A percentile compares a stretch with the other conserved stretches of the same genome.
These are phyloP conservation scores for Odontomachus brunneus DNA, from an alignment of 1,140 invertebrate genomes.

Conservation along the genomic window DNA sequence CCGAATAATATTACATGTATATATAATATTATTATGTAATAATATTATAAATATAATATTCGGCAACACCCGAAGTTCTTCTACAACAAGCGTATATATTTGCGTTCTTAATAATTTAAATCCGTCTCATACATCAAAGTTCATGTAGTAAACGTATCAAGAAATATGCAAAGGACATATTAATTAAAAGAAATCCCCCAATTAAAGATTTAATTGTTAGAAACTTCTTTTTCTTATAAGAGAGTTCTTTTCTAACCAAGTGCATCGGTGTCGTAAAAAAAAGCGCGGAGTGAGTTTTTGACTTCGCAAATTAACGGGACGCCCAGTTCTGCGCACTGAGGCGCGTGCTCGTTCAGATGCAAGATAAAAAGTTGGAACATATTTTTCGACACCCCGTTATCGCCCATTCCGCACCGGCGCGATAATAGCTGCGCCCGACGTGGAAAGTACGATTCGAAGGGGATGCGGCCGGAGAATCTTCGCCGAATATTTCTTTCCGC, in stretches of 20 bases:
- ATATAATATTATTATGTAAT: no score
- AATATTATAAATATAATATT: no score
- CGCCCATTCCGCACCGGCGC: conserved; percentile 53
- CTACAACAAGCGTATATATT: no score
- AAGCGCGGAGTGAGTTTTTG: no score
- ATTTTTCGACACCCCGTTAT: conserved; percentile 75
- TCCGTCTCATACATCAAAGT: background rate
- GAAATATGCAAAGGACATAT: background rate
- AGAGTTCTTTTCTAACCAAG: background rate
- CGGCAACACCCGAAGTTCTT: no score
- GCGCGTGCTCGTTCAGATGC: conserved; percentile 67
- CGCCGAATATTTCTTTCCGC: conserved; percentile 69
- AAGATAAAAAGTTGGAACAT: conserved; percentile 80
- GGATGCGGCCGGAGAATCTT: conserved; percentile 60
- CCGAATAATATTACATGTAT: no score
- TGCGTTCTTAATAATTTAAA: background rate
- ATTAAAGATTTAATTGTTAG: background rate
- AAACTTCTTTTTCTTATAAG: background rate
- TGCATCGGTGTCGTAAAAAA: background rate
- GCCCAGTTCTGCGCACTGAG: conserved; percentile 57
- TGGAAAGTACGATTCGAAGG: conserved; percentile 44
- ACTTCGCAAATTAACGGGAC: conserved; percentile 73
- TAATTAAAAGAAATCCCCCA: background rate
- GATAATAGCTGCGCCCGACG: conserved; percentile 71
- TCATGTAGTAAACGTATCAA: background rate